Percentiles rank a stretch among this genome's conserved stretches.
phyloP scores from a whole-genome alignment of 2,113 vertebrate species.

The Desmodus rotundus region DNA sequence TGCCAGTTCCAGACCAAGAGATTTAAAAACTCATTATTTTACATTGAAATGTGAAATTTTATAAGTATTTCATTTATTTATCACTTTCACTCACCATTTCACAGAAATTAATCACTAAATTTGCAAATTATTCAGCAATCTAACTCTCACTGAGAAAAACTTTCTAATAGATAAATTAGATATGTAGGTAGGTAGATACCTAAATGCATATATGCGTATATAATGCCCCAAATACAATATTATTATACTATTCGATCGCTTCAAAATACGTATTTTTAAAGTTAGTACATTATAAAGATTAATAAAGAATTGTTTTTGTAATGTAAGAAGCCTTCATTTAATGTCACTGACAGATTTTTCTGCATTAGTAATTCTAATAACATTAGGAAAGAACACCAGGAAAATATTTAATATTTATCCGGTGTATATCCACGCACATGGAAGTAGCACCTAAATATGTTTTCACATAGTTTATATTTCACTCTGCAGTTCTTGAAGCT shows the following conservation, averaged over 20 bases:
- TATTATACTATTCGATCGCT: neutral
- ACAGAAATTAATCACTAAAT: neutral
- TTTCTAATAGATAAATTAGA: neutral
- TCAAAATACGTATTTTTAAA: neutral
- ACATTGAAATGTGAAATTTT: neutral
- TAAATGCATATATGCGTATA: neutral
- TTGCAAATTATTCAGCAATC: neutral
- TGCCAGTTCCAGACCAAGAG: neutral
- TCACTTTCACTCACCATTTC: neutral
- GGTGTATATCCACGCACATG: neutral
- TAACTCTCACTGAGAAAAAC: neutral
- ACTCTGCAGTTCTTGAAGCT: neutral
- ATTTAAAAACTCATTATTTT: neutral
- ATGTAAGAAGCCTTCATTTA: neutral
- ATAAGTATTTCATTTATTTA: neutral
- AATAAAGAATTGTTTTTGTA: neutral
- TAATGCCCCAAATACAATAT: neutral
- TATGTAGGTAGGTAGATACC: neutral
- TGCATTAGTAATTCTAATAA: neutral
- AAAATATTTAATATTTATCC: neutral
- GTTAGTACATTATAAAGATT: neutral
- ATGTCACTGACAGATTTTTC: neutral
- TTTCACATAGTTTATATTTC: neutral
- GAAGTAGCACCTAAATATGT: neutral
- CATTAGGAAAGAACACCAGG: neutral